Percentiles rank a stretch among this genome's conserved stretches.
phyloP scores from a whole-genome alignment of 2,797 vertebrate species.

The Gymnoscopelus braueri region DNA sequence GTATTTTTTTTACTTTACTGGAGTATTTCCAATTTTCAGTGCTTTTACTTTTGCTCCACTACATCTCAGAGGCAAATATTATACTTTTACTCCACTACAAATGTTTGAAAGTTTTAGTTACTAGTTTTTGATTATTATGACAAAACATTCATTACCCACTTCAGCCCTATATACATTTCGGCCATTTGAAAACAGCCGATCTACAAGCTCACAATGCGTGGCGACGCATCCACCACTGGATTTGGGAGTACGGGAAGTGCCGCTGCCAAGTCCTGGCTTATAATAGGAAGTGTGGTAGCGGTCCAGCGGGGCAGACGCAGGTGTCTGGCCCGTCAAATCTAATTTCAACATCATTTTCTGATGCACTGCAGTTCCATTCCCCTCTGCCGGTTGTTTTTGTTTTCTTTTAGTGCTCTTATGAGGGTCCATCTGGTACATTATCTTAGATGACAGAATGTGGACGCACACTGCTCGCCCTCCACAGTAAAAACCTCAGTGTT shows the following conservation, averaged over 20 bases:
- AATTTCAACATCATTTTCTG: slow-evolving; percentile 37
- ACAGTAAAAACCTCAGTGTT: no score
- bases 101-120: no score
- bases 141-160: no score
- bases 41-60: no score
- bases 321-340: slow-evolving; percentile 36
- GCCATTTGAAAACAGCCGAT: no score
- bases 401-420: slow-evolving; percentile 7
- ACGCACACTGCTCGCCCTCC: background rate
- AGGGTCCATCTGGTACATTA: slow-evolving; percentile 13
- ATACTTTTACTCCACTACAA: no score
- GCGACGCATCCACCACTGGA: background rate
- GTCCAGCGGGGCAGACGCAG: slow-evolving; percentile 37
- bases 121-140: no score
- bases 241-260: slow-evolving; percentile 14
- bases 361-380: background rate
- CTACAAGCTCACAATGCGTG: no score
- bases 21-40: no score
- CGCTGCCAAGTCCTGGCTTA: slow-evolving; percentile 19
- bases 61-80: no score
- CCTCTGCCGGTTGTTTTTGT: slow-evolving; percentile 3
- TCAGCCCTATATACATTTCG: no score
- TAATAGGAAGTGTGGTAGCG: slow-evolving; percentile 26
- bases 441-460: slow-evolving; percentile 9
- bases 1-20: no score